Percentiles rank a stretch among this genome's conserved stretches.
phyloP scores from a whole-genome alignment of 2,797 vertebrate genomes.

The Mormyrus proboscirostris region DNA sequence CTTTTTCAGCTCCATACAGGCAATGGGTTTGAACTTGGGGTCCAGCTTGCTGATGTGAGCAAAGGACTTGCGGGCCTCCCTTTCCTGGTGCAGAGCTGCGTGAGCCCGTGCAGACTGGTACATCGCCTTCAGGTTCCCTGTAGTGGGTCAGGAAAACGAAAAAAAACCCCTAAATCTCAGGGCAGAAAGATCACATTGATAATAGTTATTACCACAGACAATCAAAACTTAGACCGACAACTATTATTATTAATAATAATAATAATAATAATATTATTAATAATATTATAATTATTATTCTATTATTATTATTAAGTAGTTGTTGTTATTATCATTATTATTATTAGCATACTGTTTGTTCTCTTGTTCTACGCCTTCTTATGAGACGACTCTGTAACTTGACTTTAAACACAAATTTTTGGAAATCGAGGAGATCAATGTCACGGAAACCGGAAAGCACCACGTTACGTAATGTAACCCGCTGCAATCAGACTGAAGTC shows the following conservation, averaged over 20 bases:
- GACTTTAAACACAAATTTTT: background rate
- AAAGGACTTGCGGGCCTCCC: constrained; percentile 55
- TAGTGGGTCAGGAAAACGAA: background rate
- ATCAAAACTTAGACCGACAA: background rate
- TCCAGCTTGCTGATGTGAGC: constrained; percentile 52
- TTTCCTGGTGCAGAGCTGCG: constrained; percentile 52
- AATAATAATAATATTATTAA: background rate
- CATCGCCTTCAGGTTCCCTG: constrained; percentile 63
- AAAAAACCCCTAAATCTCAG: background rate
- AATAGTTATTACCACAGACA: background rate
- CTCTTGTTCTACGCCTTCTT: background rate
- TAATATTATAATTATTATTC: background rate
- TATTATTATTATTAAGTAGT: background rate
- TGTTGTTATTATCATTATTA: background rate
- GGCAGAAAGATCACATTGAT: background rate
- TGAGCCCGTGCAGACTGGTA: constrained; percentile 64
- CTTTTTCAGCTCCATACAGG: constrained; percentile 55
- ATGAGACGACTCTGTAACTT: background rate
- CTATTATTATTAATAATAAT: background rate
- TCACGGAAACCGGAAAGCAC: background rate
- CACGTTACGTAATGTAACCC: background rate
- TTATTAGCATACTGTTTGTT: background rate
- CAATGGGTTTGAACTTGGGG: constrained; percentile 53
- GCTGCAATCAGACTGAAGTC: background rate
- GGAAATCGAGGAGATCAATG: background rate